A percentile compares a stretch with the other conserved stretches of the same genome.
Evolutionary conservation across 1,140 invertebrate species (phyloP).

Genomic region (Chionoecetes opilio): DNA sequence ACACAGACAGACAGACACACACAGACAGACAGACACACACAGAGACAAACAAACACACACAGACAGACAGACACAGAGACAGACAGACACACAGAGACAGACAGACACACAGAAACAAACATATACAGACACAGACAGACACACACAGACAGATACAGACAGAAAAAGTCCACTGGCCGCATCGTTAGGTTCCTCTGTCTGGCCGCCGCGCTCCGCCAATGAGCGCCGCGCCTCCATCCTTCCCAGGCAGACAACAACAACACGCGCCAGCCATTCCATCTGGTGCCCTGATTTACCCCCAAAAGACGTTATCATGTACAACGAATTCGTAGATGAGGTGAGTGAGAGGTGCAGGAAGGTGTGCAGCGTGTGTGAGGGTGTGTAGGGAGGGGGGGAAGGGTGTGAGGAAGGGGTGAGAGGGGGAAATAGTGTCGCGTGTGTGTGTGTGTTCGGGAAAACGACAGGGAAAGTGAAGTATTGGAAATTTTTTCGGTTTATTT

Average conservation of each 20-base stretch:
- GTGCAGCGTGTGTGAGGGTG: not conserved
- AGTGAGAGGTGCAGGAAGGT: not conserved
- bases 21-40: too few relatives aligned
- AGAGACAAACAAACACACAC: too few relatives aligned
- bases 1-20: too few relatives aligned
- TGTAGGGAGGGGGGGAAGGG: not conserved
- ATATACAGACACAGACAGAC: too few relatives aligned
- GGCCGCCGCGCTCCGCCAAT: not conserved
- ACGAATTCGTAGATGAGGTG: slow-evolving; percentile 62
- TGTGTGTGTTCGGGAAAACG: too few relatives aligned
- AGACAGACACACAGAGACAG: too few relatives aligned
- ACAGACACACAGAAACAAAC: too few relatives aligned
- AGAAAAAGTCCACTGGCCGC: too few relatives aligned
- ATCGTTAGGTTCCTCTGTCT: too few relatives aligned
- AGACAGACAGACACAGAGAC: too few relatives aligned
- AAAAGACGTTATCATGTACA: slow-evolving; percentile 34
- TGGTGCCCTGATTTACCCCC: not conserved
- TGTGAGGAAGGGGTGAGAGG: not conserved
- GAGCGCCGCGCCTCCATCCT: not conserved
- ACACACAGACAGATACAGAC: too few relatives aligned
- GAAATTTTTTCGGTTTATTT: slow-evolving; percentile 21
- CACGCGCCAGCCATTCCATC: not conserved
- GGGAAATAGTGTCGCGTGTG: not conserved
- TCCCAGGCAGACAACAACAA: slow-evolving; percentile 34
- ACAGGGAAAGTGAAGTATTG: too few relatives aligned